Base-by-base conservation (phyloP, 2,888 invertebrate genomes). In the Dione juno region DNA sequence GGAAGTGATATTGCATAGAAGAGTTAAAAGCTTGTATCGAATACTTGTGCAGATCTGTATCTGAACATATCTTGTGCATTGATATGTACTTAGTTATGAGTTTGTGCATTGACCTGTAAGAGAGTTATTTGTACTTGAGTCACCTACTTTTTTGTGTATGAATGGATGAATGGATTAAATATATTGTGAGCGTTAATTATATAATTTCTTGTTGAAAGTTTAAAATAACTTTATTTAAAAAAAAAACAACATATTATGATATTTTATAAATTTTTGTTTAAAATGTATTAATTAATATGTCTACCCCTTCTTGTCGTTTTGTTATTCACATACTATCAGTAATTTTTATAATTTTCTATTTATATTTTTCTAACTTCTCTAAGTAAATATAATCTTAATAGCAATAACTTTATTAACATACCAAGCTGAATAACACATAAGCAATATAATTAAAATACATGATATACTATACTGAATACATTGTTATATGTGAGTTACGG, bases 381-480 rank as follows among this genome's bases (percentile, higher is more conserved):
- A n/a, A n/a, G n/a, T n/a, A n/a, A n/a, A 37, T 37, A 37, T 37
- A 37, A 37, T 37, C 37, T 37, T 6, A 37, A 16, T 28, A 35
- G 2, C 7, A 53, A 35, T 8, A 28, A 14, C 14, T 2, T 7
- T 14, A 53, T 9, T 35, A 35, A 53, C 8, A 35, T 37, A 37
- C 35, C 9, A 35, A 54, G 28, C 13, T 28, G 9, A 54, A 37
- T n/a, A 10, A n/a, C 9, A 37, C 9, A 7, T 28, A 3, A 11
- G 10, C 0, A 54, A 2, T 54, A 54, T 8, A 54, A n/a, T 35
- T 35, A 14, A 35, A 40, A 40, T 6, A 40, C 2, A 40, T 35
- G 7, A 6, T 16, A 69, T 68, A 69, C 50, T 16, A 63, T 37
- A 21, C 52, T 43, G 41, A 35, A 48, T 54, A 67, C 67, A 45